phyloP scores from a whole-genome alignment of 2,888 invertebrate genomes.

The Nowickia ferox region DNA sequence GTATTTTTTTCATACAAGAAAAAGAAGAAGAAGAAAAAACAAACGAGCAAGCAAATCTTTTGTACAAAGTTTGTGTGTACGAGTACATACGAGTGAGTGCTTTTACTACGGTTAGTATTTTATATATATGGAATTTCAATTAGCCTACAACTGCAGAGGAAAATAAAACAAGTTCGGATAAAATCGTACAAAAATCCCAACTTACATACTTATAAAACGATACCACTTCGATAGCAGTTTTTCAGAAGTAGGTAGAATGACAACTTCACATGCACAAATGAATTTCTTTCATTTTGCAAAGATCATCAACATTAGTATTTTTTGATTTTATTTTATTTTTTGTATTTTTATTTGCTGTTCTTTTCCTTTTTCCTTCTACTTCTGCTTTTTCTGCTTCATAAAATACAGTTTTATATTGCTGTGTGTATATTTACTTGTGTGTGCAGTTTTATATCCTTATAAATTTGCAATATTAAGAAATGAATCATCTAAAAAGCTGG shows the following conservation, averaged over 20 bases:
- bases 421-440: neutral
- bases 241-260: conserved; percentile 48
- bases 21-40: conserved; percentile 25
- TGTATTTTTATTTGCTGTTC: conserved; percentile 15
- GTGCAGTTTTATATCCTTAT: conserved; percentile 51
- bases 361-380: neutral
- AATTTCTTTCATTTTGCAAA: conserved; percentile 35
- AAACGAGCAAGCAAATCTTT: conserved; percentile 34
- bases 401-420: conserved; percentile 42
- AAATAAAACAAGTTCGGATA: conserved; percentile 64
- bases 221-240: conserved; percentile 24
- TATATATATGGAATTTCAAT: conserved; percentile 70
- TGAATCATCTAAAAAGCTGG: conserved; percentile 53
- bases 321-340: conserved; percentile 11
- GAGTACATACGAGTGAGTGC: neutral
- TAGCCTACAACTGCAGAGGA: conserved; percentile 56
- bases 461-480: conserved; percentile 30
- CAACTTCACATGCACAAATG: conserved; percentile 50
- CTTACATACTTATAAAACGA: neutral
- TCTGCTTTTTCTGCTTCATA: conserved; percentile 6
- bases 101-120: conserved; percentile 44
- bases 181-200: conserved; percentile 22
- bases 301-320: conserved; percentile 33
- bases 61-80: conserved; percentile 10
- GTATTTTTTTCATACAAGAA: neutral